phyloP scores from a whole-genome alignment of 1,140 invertebrate genomes.

The Sesamia nonagrioides region DNA sequence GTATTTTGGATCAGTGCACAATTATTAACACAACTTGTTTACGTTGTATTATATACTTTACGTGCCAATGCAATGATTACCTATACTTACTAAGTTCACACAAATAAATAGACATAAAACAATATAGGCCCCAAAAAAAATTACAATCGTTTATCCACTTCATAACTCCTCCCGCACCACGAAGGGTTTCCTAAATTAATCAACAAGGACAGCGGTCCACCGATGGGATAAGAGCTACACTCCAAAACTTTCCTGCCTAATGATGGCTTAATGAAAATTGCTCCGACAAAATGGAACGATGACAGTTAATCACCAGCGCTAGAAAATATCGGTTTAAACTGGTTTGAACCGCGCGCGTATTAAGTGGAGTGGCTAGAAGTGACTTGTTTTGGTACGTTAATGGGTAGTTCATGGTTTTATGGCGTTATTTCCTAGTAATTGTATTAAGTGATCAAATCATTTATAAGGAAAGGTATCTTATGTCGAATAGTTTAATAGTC shows the following conservation, averaged over 20 bases:
- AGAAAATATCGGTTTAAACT: conserved; percentile 46
- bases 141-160: background rate
- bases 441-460: background rate
- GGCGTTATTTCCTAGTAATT: background rate
- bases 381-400: background rate
- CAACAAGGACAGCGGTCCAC: conserved; percentile 56
- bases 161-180: background rate
- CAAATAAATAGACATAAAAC: background rate
- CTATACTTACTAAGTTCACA: background rate
- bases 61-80: too few relatives aligned
- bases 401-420: background rate
- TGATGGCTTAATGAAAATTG: conserved; percentile 72
- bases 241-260: conserved; percentile 65
- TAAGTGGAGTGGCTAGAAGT: background rate
- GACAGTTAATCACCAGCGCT: conserved; percentile 62
- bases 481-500: too few relatives aligned
- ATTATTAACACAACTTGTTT: too few relatives aligned
- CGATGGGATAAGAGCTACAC: conserved; percentile 49
- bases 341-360: conserved; percentile 30
- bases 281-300: conserved; percentile 58
- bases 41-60: too few relatives aligned
- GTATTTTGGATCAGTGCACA: too few relatives aligned
- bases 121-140: background rate
- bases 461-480: background rate
- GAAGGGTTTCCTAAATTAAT: conserved; percentile 62